phyloP scores from a whole-genome alignment of 2,797 vertebrate species.

The Trematomus bernacchii region DNA sequence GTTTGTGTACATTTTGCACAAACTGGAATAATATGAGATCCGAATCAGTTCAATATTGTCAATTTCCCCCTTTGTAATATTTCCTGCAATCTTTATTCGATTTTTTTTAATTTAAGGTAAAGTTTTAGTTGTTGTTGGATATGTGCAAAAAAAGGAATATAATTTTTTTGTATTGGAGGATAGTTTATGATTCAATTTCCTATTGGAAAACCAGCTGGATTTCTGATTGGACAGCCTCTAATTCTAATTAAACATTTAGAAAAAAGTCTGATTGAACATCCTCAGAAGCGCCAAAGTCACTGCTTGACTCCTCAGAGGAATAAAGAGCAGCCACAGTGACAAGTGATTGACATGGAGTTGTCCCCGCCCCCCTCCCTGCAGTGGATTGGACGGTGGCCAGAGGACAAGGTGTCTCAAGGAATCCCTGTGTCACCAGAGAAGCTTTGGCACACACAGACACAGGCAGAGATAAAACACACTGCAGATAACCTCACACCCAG shows the following conservation, averaged over 20 bases:
- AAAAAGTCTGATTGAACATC: background rate
- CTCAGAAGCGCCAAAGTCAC: background rate
- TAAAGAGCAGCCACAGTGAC: conserved; percentile 13
- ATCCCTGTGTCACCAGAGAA: conserved; percentile 54
- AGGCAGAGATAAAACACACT: conserved; percentile 21
- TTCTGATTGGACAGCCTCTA: conserved; percentile 5
- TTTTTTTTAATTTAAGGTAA: background rate
- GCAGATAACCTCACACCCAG: conserved; percentile 32
- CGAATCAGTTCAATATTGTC: background rate
- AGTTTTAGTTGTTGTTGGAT: background rate
- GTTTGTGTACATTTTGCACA: background rate
- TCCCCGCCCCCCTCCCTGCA: conserved; percentile 18
- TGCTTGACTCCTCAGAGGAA: background rate
- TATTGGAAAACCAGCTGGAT: background rate
- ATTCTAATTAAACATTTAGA: background rate
- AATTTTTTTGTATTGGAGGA: background rate
- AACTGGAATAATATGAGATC: background rate
- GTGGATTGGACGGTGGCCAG: conserved; percentile 50
- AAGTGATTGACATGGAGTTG: conserved; percentile 29
- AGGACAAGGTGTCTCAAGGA: conserved; percentile 55
- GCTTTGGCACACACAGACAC: conserved; percentile 20
- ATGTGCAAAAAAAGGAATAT: background rate
- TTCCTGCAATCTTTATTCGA: background rate
- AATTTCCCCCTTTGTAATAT: background rate
- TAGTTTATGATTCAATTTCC: background rate